Percentiles rank a stretch among this genome's conserved stretches.
phyloP scores from a whole-genome alignment of 1,140 invertebrate genomes.

The Apocrypta bakeri region DNA sequence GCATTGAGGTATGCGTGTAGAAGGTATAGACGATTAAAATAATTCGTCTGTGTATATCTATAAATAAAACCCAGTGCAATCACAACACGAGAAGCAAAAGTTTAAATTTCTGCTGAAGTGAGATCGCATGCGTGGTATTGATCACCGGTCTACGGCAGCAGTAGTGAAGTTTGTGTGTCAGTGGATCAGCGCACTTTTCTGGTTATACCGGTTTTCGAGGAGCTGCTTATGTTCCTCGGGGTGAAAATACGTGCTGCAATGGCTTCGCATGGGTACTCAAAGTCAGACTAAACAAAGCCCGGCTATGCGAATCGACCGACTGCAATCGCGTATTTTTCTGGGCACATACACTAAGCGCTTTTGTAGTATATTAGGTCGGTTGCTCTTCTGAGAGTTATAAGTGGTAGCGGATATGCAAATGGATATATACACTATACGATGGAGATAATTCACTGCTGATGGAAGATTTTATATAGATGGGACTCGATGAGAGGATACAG shows the following conservation, averaged over 20 bases:
- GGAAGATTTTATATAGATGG: background rate
- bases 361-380: background rate
- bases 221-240: background rate
- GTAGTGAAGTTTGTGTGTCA: conserved; percentile 37
- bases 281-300: conserved; percentile 23
- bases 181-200: conserved; percentile 22
- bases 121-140: background rate
- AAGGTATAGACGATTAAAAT: background rate
- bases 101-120: background rate
- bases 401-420: background rate
- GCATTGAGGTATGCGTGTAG: background rate
- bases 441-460: background rate
- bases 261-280: background rate
- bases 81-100: background rate
- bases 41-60: background rate
- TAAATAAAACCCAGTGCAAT: background rate
- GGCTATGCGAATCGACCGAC: too few relatives aligned
- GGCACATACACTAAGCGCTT: background rate
- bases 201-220: conserved; percentile 29
- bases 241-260: background rate
- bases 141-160: background rate
- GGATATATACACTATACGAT: too few relatives aligned
- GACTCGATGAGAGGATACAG: background rate
- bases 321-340: background rate
- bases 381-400: background rate